Conservation (phyloP, 2,113 vertebrate species). For the Abramis brama region DNA sequence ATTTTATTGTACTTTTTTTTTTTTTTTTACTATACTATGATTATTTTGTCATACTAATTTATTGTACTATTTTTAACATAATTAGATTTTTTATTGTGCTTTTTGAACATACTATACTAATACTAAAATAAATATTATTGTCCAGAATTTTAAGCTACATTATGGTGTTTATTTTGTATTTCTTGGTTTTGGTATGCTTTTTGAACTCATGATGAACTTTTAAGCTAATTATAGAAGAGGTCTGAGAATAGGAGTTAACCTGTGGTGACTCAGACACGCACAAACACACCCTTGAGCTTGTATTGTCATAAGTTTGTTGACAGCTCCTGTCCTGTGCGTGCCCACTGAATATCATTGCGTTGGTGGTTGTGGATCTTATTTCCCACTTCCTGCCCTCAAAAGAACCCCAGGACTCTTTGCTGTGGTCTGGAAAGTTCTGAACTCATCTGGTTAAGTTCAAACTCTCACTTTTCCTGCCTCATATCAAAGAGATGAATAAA, state of each 20-base stretch:
- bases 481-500: slow-evolving; percentile 31
- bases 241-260: background rate
- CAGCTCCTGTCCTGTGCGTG: slow-evolving; percentile 3
- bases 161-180: background rate
- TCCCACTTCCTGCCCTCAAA: background rate
- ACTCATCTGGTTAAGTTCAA: slow-evolving; percentile 39
- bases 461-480: slow-evolving; percentile 16
- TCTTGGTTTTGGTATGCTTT: background rate
- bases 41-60: background rate
- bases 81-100: background rate
- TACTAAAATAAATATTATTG: background rate
- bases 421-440: slow-evolving; percentile 19
- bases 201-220: slow-evolving; percentile 19
- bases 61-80: background rate
- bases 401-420: slow-evolving; percentile 13
- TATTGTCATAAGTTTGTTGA: slow-evolving; percentile 22
- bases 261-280: slow-evolving; percentile 16
- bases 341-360: background rate
- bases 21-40: background rate
- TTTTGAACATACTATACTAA: background rate
- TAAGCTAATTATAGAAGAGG: slow-evolving; percentile 5
- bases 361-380: slow-evolving; percentile 19
- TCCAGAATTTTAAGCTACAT: background rate
- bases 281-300: slow-evolving; percentile 26
- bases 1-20: background rate